A percentile compares a stretch with the other conserved stretches of the same genome.
These are phyloP conservation scores for Sebastiscus albofasciatus DNA, from an alignment of 2,797 vertebrate genomes.

Conservation along the genomic window DNA sequence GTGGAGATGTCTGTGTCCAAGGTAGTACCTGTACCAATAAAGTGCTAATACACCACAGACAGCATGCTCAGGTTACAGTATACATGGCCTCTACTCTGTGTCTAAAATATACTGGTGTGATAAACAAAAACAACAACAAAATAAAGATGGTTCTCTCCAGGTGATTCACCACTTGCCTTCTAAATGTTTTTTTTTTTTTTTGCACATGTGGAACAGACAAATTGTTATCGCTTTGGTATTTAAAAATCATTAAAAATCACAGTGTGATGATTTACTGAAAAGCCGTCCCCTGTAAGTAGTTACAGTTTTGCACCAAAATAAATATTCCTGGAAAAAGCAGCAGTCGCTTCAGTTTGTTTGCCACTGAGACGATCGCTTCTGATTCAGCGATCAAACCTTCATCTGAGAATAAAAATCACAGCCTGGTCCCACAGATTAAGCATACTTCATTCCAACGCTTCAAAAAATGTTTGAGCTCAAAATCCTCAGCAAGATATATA, in stretches of 20 bases:
- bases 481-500: slow-evolving; percentile 72
- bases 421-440: slow-evolving; percentile 75
- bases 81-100: slow-evolving; percentile 45
- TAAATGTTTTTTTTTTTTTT: neutral
- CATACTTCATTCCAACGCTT: slow-evolving; percentile 72
- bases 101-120: slow-evolving; percentile 47
- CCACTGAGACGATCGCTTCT: slow-evolving; percentile 47
- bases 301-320: slow-evolving; percentile 68
- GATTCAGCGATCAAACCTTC: slow-evolving; percentile 62
- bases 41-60: slow-evolving; percentile 88
- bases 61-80: slow-evolving; percentile 66
- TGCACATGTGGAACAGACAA: slow-evolving; percentile 2
- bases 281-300: slow-evolving; percentile 30
- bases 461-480: slow-evolving; percentile 64
- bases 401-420: slow-evolving; percentile 65
- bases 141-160: slow-evolving; percentile 29
- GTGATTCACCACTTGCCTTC: slow-evolving; percentile 14
- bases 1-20: slow-evolving; percentile 63
- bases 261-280: slow-evolving; percentile 48
- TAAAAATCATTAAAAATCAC: slow-evolving; percentile 54
- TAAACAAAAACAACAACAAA: slow-evolving; percentile 20
- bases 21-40: slow-evolving; percentile 84
- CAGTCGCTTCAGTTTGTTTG: slow-evolving; percentile 41
- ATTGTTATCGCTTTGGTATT: slow-evolving; percentile 45
- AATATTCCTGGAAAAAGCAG: slow-evolving; percentile 63